phyloP scores from a whole-genome alignment of 2,113 vertebrate species.

The Hippocampus abdominalis region DNA sequence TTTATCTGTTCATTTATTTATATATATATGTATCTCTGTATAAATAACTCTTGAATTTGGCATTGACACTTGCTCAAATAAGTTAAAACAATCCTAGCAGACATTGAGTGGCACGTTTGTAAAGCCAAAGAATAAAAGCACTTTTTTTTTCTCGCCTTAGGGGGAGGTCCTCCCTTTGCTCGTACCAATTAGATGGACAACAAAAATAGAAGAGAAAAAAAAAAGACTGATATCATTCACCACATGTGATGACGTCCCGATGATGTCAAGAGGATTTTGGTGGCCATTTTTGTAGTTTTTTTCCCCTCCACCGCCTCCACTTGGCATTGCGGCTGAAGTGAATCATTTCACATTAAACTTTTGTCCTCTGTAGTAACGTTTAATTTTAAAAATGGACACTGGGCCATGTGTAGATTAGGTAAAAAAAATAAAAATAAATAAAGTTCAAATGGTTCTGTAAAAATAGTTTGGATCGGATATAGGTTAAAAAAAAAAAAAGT shows the following conservation, averaged over 20 bases:
- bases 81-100: slow-evolving; percentile 71
- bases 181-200: not conserved
- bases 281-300: slow-evolving; percentile 4
- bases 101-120: slow-evolving; percentile 74
- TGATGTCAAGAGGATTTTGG: not conserved
- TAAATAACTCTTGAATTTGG: slow-evolving; percentile 81
- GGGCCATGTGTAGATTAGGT: not conserved
- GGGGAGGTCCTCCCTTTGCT: not conserved
- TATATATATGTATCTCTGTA: slow-evolving; percentile 67
- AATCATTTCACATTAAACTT: not conserved
- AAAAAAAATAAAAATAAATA: not conserved
- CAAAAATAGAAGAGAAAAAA: not conserved
- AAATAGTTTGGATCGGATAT: not conserved
- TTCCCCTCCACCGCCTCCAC: not conserved
- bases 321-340: not conserved
- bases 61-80: slow-evolving; percentile 77
- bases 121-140: slow-evolving; percentile 76
- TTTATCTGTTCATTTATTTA: slow-evolving; percentile 68
- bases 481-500: too few species aligned
- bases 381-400: not conserved
- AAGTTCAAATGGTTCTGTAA: not conserved
- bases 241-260: not conserved
- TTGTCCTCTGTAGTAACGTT: not conserved
- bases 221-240: too few species aligned
- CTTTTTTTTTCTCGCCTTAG: slow-evolving; percentile 63